These are phyloP conservation scores for Siderastrea radians DNA, from an alignment of 92 coral and sea anemone species.

Conservation along the genomic window DNA sequence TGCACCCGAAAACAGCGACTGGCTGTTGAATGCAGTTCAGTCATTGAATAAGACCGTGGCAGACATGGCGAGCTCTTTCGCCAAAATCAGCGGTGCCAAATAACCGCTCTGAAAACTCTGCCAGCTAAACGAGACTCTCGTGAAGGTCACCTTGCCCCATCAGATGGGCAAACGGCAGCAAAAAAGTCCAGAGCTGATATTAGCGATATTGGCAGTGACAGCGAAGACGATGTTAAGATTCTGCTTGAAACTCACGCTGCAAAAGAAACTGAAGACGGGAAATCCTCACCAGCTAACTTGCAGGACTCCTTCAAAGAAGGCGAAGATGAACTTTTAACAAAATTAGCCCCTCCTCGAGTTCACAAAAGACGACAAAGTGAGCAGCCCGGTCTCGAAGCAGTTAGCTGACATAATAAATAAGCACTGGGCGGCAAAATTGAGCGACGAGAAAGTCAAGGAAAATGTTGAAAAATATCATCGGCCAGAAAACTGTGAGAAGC, in stretches of 20 bases:
- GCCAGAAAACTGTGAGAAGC: slow-evolving; percentile 26
- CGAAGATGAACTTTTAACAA: slow-evolving; percentile 17
- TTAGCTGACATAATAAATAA: slow-evolving; percentile 16
- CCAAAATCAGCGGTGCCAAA: neutral
- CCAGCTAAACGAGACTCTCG: too few species aligned
- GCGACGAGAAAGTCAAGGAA: slow-evolving; percentile 29
- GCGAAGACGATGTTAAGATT: neutral
- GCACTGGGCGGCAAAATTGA: slow-evolving; percentile 10
- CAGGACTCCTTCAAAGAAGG: slow-evolving; percentile 25
- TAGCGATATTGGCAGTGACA: too few species aligned
- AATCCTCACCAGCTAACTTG: neutral
- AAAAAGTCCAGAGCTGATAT: too few species aligned
- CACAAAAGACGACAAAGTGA: neutral
- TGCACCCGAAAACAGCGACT: neutral
- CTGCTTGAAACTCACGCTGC: neutral
- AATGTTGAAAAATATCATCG: slow-evolving; percentile 18
- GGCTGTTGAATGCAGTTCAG: neutral
- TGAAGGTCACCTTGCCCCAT: too few species aligned
- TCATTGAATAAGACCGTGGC: neutral
- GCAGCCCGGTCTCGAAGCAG: slow-evolving; percentile 12
- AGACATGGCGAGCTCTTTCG: neutral
- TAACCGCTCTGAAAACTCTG: too few species aligned
- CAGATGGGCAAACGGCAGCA: neutral
- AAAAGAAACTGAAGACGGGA: slow-evolving; percentile 5
- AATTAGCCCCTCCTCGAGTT: slow-evolving; percentile 17